Evolutionary conservation across 2,113 vertebrate species (phyloP), one percentile per base, ranked within the genome.

Genomic region (Melanerpes formicivorus): DNA sequence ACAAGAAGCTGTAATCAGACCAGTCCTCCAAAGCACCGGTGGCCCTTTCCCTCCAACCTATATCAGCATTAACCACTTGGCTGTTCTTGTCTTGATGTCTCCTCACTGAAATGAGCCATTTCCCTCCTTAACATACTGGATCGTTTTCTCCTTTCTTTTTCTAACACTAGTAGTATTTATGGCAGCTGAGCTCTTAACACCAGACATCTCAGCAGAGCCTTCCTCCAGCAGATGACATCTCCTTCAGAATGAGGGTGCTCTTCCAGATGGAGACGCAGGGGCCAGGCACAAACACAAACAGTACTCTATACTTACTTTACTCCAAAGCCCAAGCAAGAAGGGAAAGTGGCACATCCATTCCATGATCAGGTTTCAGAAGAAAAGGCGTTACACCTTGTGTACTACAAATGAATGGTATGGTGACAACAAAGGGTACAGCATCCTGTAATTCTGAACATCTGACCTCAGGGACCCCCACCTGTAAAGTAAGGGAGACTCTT

Each of bases 401-500:
- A 86, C 58, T 21, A 56, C 37, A 75, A 77, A 80, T 2, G 3
- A 81, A 67, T 1, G 12, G 19, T 18, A 79, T 0, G 0, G n/a
- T 37, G 32, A 56, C 76, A 60, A n/a, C 0, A 2, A 81, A 69
- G 63, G 16, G 11, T 63, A 83, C 52, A 40, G 22, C 17, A 15
- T n/a, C 40, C 65, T 56, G 27, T n/a, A 83, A 62, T 32, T 82
- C 46, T 58, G 48, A 6, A 26, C 7, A 11, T 6, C 29, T 78
- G 65, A 90, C 34, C 65, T 87, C 84, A 27, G 71, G 15, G 37
- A 74, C 5, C 4, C 37, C 19, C n/a, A 65, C 32, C 26, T 7
- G 2, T 23, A 62, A 18, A 14, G 10, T 2, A 2, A 21, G 11
- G 14, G 17, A 67, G 30, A 52, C 29, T 87, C 98, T 98, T 98